phyloP scores from a whole-genome alignment of 2,113 vertebrate genomes.

The Microtus richardsoni region DNA sequence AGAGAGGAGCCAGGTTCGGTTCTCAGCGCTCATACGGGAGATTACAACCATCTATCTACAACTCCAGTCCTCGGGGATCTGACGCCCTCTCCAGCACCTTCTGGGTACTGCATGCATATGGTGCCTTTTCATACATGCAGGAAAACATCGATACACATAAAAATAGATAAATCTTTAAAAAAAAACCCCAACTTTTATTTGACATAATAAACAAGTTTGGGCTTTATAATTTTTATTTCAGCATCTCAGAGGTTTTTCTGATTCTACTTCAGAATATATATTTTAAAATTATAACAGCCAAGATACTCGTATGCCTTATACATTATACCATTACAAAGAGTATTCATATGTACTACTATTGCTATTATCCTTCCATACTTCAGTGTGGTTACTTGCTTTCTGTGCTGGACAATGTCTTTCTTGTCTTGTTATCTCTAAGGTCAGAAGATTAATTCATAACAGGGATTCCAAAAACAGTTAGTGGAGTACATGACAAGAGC shows the following conservation, averaged over 20 bases:
- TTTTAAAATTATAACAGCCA: slow-evolving; percentile 39
- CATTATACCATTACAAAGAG: neutral
- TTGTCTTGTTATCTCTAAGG: neutral
- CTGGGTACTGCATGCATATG: neutral
- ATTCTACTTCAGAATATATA: slow-evolving; percentile 26
- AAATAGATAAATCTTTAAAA: neutral
- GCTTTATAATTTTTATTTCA: slow-evolving; percentile 19
- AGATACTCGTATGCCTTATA: neutral
- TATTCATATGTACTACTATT: neutral
- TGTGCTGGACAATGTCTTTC: neutral
- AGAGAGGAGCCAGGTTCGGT: neutral
- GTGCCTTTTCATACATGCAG: neutral
- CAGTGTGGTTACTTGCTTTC: neutral
- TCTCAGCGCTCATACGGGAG: neutral
- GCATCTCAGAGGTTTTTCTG: neutral
- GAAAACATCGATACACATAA: neutral
- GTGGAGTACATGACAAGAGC: neutral
- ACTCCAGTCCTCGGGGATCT: neutral
- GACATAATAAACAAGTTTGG: slow-evolving; percentile 34
- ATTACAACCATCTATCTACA: neutral
- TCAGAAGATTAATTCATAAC: neutral
- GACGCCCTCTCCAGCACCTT: neutral
- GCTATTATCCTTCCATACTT: neutral
- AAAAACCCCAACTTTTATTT: slow-evolving; percentile 7
- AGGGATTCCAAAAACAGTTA: slow-evolving; percentile 5